Conservation (phyloP, 2,797 vertebrate species). For the Notamacropus eugenii region DNA sequence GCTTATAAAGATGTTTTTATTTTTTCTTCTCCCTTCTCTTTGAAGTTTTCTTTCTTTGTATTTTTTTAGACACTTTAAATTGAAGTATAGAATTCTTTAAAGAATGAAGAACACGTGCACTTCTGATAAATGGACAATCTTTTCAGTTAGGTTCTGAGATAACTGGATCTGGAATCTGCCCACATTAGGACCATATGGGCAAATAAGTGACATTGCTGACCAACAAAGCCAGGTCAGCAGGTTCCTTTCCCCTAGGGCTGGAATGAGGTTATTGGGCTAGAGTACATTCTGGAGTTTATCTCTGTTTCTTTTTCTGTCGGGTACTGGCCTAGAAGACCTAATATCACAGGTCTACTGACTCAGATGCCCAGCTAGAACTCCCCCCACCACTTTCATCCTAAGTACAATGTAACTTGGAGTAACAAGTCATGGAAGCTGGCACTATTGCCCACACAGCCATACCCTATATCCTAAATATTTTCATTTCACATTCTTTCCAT, state of each 20-base stretch:
- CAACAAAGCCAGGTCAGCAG: background rate
- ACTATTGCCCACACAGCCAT: background rate
- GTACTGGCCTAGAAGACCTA: background rate
- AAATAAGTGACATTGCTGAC: background rate
- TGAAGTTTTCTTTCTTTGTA: background rate
- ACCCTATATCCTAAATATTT: background rate
- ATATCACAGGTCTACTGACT: background rate
- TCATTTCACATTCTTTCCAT: background rate
- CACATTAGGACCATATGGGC: background rate
- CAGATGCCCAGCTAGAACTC: background rate
- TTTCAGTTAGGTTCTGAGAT: background rate
- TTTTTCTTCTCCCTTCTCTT: conserved; percentile 39
- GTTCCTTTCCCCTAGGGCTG: background rate
- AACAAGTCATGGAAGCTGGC: background rate
- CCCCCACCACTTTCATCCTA: background rate
- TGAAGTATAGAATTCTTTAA: conserved; percentile 16
- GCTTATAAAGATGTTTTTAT: conserved; percentile 9
- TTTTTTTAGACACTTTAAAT: conserved; percentile 1
- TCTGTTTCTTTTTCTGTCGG: background rate
- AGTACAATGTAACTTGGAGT: background rate
- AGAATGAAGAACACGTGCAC: background rate
- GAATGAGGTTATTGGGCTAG: background rate
- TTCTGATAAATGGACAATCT: background rate
- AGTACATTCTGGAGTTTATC: background rate
- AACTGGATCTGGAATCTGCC: too few species aligned